A percentile compares a stretch with the other conserved stretches of the same genome.
Evolutionary conservation across 1,140 invertebrate species (phyloP).

Genomic region (Brachionus plicatilis): DNA sequence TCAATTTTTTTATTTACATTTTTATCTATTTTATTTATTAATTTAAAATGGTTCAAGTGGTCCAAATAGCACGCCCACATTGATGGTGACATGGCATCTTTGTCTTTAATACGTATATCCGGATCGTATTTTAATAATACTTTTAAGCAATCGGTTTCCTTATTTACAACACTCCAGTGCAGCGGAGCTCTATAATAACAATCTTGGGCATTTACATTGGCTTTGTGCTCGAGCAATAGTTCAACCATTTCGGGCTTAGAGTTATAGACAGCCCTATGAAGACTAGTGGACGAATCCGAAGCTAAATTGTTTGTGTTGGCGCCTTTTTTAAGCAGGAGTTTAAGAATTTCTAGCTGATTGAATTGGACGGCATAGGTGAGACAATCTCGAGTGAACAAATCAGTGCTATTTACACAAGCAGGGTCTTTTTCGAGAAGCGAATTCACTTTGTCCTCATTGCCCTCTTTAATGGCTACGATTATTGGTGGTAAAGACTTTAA

Average conservation of each 20-base stretch:
- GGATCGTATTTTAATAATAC: slow-evolving; percentile 42
- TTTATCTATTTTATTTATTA: slow-evolving; percentile 44
- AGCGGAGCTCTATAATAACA: slow-evolving; percentile 49
- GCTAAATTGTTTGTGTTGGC: slow-evolving; percentile 51
- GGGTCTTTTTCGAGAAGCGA: slow-evolving; percentile 44
- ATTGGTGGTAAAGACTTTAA: slow-evolving; percentile 48
- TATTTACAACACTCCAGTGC: slow-evolving; percentile 53
- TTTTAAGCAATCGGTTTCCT: slow-evolving; percentile 49
- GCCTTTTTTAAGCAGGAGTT: slow-evolving; percentile 45
- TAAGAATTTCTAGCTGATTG: slow-evolving; percentile 44
- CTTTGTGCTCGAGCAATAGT: slow-evolving; percentile 49
- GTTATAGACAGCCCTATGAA: slow-evolving; percentile 54
- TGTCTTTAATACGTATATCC: slow-evolving; percentile 44
- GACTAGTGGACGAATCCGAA: slow-evolving; percentile 48
- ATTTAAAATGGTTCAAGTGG: slow-evolving; percentile 53
- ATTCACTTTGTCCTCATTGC: slow-evolving; percentile 46
- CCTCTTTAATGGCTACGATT: slow-evolving; percentile 49
- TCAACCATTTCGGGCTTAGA: slow-evolving; percentile 47
- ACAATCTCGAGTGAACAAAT: slow-evolving; percentile 51
- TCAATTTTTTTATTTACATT: slow-evolving; percentile 25
- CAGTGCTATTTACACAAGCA: slow-evolving; percentile 45
- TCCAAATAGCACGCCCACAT: slow-evolving; percentile 57
- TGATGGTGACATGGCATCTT: slow-evolving; percentile 53
- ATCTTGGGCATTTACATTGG: slow-evolving; percentile 51
- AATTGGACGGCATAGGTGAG: slow-evolving; percentile 54